Conservation (phyloP, 2,797 vertebrate genomes). For the Danionella dracula region DNA sequence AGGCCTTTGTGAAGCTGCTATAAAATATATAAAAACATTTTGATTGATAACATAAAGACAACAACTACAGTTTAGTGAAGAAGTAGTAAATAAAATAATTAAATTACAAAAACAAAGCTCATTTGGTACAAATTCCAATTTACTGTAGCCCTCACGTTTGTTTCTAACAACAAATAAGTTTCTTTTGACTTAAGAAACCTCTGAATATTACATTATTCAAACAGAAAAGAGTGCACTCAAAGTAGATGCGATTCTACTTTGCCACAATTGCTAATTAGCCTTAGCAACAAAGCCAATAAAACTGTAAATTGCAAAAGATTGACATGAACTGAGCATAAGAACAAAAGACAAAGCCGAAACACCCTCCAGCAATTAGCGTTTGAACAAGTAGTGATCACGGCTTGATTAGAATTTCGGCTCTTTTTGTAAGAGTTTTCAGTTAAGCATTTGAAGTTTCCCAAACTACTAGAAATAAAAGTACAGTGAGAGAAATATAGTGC, state of each 20-base stretch:
- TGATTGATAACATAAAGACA: too few species aligned
- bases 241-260: slow-evolving; percentile 32
- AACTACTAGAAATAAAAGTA: too few species aligned
- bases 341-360: not conserved
- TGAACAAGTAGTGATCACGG: not conserved
- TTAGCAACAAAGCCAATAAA: slow-evolving; percentile 38
- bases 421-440: too few species aligned
- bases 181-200: slow-evolving; percentile 18
- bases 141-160: not conserved
- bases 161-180: not conserved
- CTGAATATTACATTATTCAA: slow-evolving; percentile 41
- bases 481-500: too few species aligned
- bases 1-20: too few species aligned
- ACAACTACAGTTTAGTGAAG: too few species aligned
- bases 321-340: slow-evolving; percentile 25
- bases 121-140: slow-evolving; percentile 23
- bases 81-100: too few species aligned
- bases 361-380: not conserved
- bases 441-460: too few species aligned
- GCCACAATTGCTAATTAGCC: slow-evolving; percentile 38
- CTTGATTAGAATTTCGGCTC: not conserved
- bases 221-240: slow-evolving; percentile 38
- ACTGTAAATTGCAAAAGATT: slow-evolving; percentile 39
- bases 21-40: too few species aligned
- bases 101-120: too few species aligned